phyloP scores from a whole-genome alignment of 2,888 invertebrate genomes.

The Chromoteleia sp. region DNA sequence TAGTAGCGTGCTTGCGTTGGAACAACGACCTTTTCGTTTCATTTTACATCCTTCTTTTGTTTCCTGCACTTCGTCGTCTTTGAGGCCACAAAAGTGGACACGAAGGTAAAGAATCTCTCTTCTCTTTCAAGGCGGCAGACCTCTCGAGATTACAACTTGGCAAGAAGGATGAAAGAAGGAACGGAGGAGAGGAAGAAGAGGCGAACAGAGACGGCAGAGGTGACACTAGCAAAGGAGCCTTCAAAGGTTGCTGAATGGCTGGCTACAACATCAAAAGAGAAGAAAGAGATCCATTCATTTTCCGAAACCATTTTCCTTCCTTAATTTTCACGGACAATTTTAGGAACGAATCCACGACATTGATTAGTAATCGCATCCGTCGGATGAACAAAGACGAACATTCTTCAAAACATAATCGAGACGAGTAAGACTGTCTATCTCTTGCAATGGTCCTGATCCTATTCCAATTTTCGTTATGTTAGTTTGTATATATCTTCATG shows the following conservation, averaged over 20 bases:
- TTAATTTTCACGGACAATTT: neutral
- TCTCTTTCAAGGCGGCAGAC: conserved; percentile 66
- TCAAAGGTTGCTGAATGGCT: conserved; percentile 49
- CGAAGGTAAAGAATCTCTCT: conserved; percentile 66
- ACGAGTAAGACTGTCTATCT: too few species aligned
- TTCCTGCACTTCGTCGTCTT: conserved; percentile 62
- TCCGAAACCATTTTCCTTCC: conserved; percentile 3
- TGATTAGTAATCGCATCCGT: conserved; percentile 5
- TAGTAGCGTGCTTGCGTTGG: conserved; percentile 41
- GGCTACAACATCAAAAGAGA: conserved; percentile 48
- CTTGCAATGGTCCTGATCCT: too few species aligned
- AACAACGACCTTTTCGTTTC: conserved; percentile 64
- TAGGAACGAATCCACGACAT: neutral
- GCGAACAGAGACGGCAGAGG: conserved; percentile 33
- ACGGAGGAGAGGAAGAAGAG: conserved; percentile 24
- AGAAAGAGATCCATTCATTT: conserved; percentile 52
- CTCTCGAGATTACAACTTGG: conserved; percentile 70
- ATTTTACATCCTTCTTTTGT: conserved; percentile 65
- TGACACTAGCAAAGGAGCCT: conserved; percentile 51
- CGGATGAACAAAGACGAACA: too few species aligned
- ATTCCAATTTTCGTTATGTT: too few species aligned
- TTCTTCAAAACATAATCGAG: too few species aligned
- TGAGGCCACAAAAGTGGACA: conserved; percentile 68
- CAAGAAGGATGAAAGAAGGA: conserved; percentile 45
- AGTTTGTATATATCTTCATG: too few species aligned